Evolutionary conservation across 1,140 invertebrate genomes (phyloP).

Genomic region (Zeugodacus cucurbitae): DNA sequence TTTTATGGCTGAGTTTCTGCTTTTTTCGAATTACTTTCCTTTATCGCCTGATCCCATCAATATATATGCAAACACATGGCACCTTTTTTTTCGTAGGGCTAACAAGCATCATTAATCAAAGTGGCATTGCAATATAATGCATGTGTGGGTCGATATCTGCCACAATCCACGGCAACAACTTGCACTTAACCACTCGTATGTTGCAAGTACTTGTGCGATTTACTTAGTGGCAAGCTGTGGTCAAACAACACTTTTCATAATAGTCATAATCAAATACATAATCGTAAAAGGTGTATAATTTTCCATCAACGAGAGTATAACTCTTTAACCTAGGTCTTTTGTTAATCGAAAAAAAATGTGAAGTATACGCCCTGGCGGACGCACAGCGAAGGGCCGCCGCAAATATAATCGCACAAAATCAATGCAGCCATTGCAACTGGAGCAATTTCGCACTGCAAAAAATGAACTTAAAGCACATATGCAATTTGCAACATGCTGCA

Average conservation of each 20-base stretch:
- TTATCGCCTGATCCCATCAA: background rate
- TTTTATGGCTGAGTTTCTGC: background rate
- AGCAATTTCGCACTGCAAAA: background rate
- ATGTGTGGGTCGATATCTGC: background rate
- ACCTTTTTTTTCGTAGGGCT: background rate
- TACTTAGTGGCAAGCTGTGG: background rate
- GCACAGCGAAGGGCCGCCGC: no score
- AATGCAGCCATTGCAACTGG: background rate
- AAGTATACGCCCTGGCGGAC: background rate
- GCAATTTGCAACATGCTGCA: background rate
- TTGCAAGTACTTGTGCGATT: background rate
- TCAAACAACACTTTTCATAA: background rate
- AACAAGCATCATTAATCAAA: slow-evolving; percentile 27
- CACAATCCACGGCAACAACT: no score
- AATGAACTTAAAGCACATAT: slow-evolving; percentile 16
- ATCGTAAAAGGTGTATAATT: background rate
- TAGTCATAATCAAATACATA: background rate
- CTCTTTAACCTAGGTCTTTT: background rate
- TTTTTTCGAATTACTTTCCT: background rate
- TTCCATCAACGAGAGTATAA: background rate
- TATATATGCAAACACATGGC: background rate
- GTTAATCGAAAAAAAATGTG: background rate
- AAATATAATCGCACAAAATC: slow-evolving; percentile 34
- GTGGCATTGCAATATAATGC: background rate
- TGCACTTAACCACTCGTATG: background rate